Base-by-base conservation (phyloP, 1,140 invertebrate species). In the Wasmannia auropunctata region DNA sequence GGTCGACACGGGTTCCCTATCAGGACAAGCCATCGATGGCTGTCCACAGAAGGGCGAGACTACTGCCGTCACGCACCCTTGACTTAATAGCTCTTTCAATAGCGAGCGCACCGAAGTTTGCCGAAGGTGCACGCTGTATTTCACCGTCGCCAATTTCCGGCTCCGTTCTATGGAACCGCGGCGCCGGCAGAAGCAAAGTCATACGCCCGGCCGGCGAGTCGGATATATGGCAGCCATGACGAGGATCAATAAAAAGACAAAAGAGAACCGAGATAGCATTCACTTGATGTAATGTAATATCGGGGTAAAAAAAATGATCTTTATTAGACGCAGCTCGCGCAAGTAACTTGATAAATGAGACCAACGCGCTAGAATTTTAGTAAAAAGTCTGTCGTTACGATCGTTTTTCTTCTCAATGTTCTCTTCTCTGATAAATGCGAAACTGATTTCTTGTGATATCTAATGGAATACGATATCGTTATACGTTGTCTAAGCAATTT, bases 31-130 rank as follows among this genome's bases (percentile, higher is more conserved):
- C 40, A 72, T 43, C 49, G 25, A 28, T 67, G 14, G 56, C 58
- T 70, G 65, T 58, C 65, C 25, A 34, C 14, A 72, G 65, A 81
- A 72, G 67, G 25, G 22, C 49, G 51, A 80, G 25, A 72, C 65
- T 34, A 70, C 34, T 72, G 10, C 51, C 51, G 79, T 74, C 19
- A 83, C 67, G 67, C 79, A 83, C 54, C 56, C 79, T 83, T 74
- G 79, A 74, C 79, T 83, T 74, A 74, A 83, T 83, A 83, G 79
- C 51, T 83, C 79, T 74, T 83, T 74, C 79, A 83, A 83, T 58
- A 83, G 37, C 79, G 14, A 74, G 67, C n/a, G n/a, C n/a, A 25
- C 28, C 67, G 67, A 83, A n/a, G 79, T 83, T 83, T 83, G 67
- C 67, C 67, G 37, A 83, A 72, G 65, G 79, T 43, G 67, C 51